Base-by-base conservation (phyloP, 2,888 invertebrate genomes). In the Ephialtes manifestator region DNA sequence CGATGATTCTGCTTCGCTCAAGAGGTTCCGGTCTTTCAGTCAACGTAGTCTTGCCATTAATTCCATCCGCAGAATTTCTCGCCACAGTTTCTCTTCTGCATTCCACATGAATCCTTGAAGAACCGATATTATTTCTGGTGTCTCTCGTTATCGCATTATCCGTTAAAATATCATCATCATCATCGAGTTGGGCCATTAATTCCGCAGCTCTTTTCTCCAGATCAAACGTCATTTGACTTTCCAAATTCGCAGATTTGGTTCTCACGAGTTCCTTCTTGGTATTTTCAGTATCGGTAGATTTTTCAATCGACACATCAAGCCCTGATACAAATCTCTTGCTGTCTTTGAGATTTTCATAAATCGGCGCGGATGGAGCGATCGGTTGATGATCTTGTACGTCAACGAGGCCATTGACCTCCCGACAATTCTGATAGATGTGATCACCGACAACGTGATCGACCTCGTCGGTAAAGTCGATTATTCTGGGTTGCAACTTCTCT, bases 161-260 rank as follows among this genome's bases (percentile, higher is more conserved):
- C 7, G 94, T 83, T 85, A 72, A 28, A 10, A 63, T 88, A 89
- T 89, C 92, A 90, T 95, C 94, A 90, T 94, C 93, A 48, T 93
- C 90, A 65, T 93, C 93, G 75, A 94, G 65, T 72, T 93, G 87
- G 0, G 93, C 92, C 91, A 94, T 91, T 46, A 94, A 74, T 24
- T 92, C 87, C 0, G 93, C 92, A 0, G 92, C 93, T 39, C 93
- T 89, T 74, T 90, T 92, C 35, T 93, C 93, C 15, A 94, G 78
- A 43, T 92, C 92, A 28, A 86, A 84, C 5, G 90, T 93, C 86
- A 88, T 93, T 86, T 88, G 91, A 87, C 90, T 90, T 88, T 94
- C 93, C 28, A 86, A 24, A 13, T 60, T 87, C 81, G 91, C 89
- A 43, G 93, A 91, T 84, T 94, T 93, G 7, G 87, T 81, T 15